A percentile compares a stretch with the other conserved stretches of the same genome.
Conservation (phyloP, 2,888 invertebrate genomes). For the Philereme transversata region DNA sequence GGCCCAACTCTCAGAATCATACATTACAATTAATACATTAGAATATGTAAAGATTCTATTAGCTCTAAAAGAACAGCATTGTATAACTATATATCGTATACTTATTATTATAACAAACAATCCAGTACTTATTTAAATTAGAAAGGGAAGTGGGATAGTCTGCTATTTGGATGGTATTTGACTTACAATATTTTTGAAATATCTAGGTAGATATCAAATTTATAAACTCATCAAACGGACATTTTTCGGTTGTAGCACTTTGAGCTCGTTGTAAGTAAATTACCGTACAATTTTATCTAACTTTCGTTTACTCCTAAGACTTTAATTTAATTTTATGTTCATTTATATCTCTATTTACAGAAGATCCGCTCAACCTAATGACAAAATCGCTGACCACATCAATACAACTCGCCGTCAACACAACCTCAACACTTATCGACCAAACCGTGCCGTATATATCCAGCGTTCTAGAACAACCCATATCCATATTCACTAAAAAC, state of each 20-base stretch:
- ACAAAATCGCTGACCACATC: conserved; percentile 73
- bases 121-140: not conserved
- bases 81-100: too few species aligned
- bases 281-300: too few species aligned
- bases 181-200: not conserved
- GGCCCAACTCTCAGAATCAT: too few species aligned
- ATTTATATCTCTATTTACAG: conserved; percentile 44
- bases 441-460: conserved; percentile 71
- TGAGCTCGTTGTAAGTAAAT: too few species aligned
- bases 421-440: conserved; percentile 69
- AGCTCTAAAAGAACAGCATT: too few species aligned
- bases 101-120: not conserved
- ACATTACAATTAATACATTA: too few species aligned
- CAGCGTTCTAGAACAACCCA: conserved; percentile 71
- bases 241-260: too few species aligned
- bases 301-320: too few species aligned
- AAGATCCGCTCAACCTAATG: conserved; percentile 68
- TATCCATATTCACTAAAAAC: conserved; percentile 64
- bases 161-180: not conserved
- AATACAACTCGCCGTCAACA: conserved; percentile 74
- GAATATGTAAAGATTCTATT: too few species aligned
- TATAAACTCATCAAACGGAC: too few species aligned
- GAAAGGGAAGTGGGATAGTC: not conserved
- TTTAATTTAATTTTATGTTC: too few species aligned
- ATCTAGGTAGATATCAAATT: too few species aligned